Base-by-base conservation (phyloP, 2,888 invertebrate genomes). In the Hermaeophaga mercurialis region DNA sequence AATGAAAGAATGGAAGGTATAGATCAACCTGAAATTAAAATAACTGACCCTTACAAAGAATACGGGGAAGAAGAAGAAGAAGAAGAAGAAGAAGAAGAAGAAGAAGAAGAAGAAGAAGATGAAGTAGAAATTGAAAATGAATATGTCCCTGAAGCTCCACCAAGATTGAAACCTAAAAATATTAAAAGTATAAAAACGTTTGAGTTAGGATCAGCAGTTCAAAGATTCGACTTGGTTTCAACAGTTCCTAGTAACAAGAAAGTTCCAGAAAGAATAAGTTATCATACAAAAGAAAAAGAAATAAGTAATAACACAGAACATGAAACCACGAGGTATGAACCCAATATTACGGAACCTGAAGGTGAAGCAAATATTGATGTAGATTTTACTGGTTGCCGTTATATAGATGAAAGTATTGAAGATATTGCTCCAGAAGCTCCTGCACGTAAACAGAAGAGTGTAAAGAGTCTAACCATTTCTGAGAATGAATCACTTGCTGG, bases 1-100 rank as follows among this genome's bases (percentile, higher is more conserved):
- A 76, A 75, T 59, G 75, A 78, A 59, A 79, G 79, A 56, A 82
- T 83, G 70, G 79, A 81, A 58, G 78, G 80, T 1, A 80, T 81
- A 47, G 81, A 82, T 63, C 83, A 84, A 64, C 81, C 82, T 0
- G 80, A 83, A 22, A 80, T 80, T 59, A 56, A 66, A 45, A 57
- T 74, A n/a, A 70, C 67, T 1, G 69, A 73, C 65, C 67, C 74
- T 4, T 74, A 76, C 43, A 64, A 64, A 39, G 63, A 70, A 26
- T 67, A 63, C 38, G 66, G 54, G 39, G 39, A 61, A 52, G 49
- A 56, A n/a, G 46, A 61, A 18, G 55, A 53, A 17, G 53, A 53
- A 28, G 46, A 59, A 12, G 58, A 60, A 34, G 58, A 66, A 28
- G 60, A 62, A 15, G 48, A 48, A 18, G 26, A 17, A 31, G 50